Conservation (phyloP, 2,888 invertebrate species). For the Calameuta filiformis region DNA sequence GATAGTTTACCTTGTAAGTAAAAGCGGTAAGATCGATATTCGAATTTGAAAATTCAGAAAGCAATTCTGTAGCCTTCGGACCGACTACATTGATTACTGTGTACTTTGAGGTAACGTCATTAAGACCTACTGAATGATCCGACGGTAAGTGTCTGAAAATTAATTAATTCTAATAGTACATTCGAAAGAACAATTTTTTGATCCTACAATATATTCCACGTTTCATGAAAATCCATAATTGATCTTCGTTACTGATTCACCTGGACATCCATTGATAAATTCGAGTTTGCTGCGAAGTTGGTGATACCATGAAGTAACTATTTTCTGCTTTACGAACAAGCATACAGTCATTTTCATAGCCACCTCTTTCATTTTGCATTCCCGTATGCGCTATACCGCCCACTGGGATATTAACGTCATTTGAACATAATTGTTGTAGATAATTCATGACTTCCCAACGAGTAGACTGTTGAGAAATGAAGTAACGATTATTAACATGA, state of each 20-base stretch:
- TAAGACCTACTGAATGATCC: constrained; percentile 72
- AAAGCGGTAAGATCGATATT: constrained; percentile 73
- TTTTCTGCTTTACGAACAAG: constrained; percentile 73
- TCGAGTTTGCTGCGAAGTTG: constrained; percentile 80
- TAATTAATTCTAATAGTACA: background rate
- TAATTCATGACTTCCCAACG: constrained; percentile 72
- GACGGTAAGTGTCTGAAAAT: constrained; percentile 70
- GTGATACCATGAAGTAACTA: constrained; percentile 82
- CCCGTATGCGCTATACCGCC: constrained; percentile 77
- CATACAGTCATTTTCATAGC: constrained; percentile 80
- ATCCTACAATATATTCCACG: background rate
- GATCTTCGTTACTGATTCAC: constrained; percentile 28
- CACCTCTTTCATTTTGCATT: constrained; percentile 78
- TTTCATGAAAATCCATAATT: background rate
- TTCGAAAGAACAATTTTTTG: background rate
- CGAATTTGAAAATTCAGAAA: constrained; percentile 74
- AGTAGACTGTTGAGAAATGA: constrained; percentile 66
- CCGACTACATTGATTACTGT: constrained; percentile 79
- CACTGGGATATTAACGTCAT: constrained; percentile 74
- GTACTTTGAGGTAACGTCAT: constrained; percentile 79
- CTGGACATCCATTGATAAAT: constrained; percentile 76
- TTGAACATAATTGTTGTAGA: constrained; percentile 75
- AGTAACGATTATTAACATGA: constrained; percentile 2
- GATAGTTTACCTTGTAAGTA: constrained; percentile 70
- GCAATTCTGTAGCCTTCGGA: constrained; percentile 74